phyloP scores from a whole-genome alignment of 92 coral and sea anemone genomes.

The Muricea muricata region DNA sequence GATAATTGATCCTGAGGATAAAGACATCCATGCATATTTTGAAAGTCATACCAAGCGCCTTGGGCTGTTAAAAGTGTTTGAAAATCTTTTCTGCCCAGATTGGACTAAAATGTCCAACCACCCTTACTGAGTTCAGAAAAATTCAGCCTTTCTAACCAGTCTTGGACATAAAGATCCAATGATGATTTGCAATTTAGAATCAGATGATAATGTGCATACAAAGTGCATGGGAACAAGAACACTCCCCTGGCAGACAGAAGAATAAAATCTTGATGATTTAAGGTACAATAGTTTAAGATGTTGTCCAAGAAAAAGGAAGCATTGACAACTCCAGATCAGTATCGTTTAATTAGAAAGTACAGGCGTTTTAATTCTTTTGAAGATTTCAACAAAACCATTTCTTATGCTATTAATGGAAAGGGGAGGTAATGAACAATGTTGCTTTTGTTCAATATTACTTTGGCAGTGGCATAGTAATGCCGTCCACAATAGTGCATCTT shows the following conservation, averaged over 20 bases:
- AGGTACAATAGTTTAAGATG: not conserved
- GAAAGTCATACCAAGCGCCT: not conserved
- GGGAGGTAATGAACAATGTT: not conserved
- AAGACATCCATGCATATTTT: not conserved
- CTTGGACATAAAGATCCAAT: not conserved
- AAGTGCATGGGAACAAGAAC: not conserved
- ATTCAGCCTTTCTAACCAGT: not conserved
- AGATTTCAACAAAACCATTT: not conserved
- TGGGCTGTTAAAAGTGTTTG: not conserved
- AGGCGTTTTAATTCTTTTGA: not conserved
- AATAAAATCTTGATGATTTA: not conserved
- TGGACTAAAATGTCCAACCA: not conserved
- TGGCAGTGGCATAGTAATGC: not conserved
- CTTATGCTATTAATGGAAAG: not conserved
- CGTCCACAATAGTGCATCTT: not conserved
- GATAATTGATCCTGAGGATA: not conserved
- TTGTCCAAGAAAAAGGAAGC: not conserved
- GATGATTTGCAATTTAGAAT: not conserved
- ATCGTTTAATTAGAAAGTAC: not conserved
- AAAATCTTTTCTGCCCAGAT: not conserved
- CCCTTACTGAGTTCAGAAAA: not conserved
- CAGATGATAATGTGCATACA: not conserved
- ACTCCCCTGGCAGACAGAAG: not conserved
- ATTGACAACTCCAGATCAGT: not conserved
- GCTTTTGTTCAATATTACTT: slow-evolving; percentile 5